Evolutionary conservation across 2,113 vertebrate species (phyloP), one percentile per base, ranked within the genome.

Genomic region (Vidua macroura): DNA sequence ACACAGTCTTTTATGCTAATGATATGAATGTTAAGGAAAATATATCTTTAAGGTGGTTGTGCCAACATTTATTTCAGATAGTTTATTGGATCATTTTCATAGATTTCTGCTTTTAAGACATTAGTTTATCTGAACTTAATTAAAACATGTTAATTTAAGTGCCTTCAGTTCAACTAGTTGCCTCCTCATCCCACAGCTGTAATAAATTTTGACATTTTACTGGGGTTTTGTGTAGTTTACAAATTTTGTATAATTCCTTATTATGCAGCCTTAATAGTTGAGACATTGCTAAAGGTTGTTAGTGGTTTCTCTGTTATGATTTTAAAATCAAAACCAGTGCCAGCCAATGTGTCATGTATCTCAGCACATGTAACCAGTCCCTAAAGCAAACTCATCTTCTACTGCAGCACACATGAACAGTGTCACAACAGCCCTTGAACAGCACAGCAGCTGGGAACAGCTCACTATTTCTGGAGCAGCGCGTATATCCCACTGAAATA

Each of bases 231-330:
- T 83, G 39, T 33, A 78, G 55, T 81, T 88, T 49, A 75, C 73
- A 86, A 82, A 64, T 77, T 83, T 88, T 91, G 64, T 86, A 39
- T 67, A 53, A 93, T 94, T 93, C 88, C 88, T 94, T 93, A 86
- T 88, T 93, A 91, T 86, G 66, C 37, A 52, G 56, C 58, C 62
- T 82, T 75, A 83, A 90, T 86, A 93, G 60, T 39, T 81, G 73
- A 96, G 73, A 58, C 92, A 86, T 95, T 91, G 83, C 89, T 92
- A 72, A 94, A 95, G 90, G 63, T 93, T 91, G 33, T 92, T 95
- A 78, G 93, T 89, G 93, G 91, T 95, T 96, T 95, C 64, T 95
- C 80, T 96, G 86, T 86, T 92, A 70, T 51, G 83, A 74, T 75
- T 93, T 91, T 86, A 55, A 91, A 96, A 96, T 92, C 60, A 81